Base-by-base conservation (phyloP, 1,140 invertebrate genomes). In the Bactericera cockerelli region DNA sequence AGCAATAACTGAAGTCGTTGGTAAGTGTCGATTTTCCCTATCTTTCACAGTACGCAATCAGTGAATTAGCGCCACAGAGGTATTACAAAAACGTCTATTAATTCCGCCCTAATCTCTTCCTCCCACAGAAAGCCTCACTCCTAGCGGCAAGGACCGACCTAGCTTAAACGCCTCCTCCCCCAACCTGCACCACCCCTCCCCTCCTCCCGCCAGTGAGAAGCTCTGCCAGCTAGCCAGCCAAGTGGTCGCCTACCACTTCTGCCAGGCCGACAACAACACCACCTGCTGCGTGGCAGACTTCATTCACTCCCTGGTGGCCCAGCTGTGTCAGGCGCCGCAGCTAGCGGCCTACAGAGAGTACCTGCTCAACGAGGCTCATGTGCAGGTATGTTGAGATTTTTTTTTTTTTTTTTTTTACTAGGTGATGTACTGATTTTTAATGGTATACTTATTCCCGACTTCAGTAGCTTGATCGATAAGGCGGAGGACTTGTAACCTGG, bases 181-280 rank as follows among this genome's bases (percentile, higher is more conserved):
- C 31, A 63, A 69, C 59, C 67, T 67, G 68, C n/a, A 72, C 56
- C 74, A 73, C 63, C 71, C 70, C 61, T 72, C 72, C 38, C 63
- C 65, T 16, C 69, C 68, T 67, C 66, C 73, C 63, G 69, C 72
- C 56, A 72, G 70, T 10, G 76, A 76, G n/a, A n/a, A n/a, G n/a
- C 69, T 79, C 59, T 72, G 74, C 55, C 78, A 80, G 42, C 69
- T 95, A 38, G 87, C 89, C 1, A 83, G 83, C 1, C 83, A 86
- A 68, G 82, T 97, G 26, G 90, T 95, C 11, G 92, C 88, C 26
- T 95, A 93, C 73, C 93, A 96, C 70, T 93, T 95, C 67, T 96
- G 92, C 69, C 74, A 86, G 78, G 87, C 90, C 1, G 92, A 95
- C 68, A 92, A 94, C 68, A 93, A 91, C 70, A 82, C 82, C 63